Percentiles rank a stretch among this genome's conserved stretches.
phyloP scores from a whole-genome alignment of 2,888 invertebrate genomes.

The Cenopis cana region DNA sequence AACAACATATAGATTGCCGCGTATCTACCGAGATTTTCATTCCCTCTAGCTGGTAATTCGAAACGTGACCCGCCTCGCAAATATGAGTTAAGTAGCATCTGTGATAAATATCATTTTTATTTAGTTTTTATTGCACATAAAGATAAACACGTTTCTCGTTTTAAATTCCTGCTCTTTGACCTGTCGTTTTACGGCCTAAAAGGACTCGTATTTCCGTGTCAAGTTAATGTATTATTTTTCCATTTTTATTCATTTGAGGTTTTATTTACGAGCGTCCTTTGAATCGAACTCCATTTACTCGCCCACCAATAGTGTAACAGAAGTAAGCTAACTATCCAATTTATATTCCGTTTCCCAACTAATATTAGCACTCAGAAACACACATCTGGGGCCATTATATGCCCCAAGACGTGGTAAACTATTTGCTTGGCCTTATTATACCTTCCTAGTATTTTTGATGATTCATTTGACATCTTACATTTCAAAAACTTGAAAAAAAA shows the following conservation, averaged over 20 bases:
- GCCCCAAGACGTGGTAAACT: too few species aligned
- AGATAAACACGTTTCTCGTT: conserved; percentile 28
- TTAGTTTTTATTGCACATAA: conserved; percentile 39
- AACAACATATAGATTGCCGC: conserved; percentile 27
- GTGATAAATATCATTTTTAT: conserved; percentile 42
- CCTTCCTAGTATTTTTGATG: too few species aligned
- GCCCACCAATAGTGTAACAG: neutral
- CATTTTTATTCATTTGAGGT: neutral
- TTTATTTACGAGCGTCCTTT: neutral
- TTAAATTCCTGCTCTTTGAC: conserved; percentile 29
- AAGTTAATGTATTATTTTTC: neutral
- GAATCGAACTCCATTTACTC: neutral
- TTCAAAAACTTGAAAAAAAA: too few species aligned
- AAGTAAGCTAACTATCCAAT: neutral
- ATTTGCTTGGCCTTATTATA: too few species aligned
- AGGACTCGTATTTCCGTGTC: conserved; percentile 9
- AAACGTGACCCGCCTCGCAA: conserved; percentile 39
- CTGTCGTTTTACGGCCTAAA: conserved; percentile 22
- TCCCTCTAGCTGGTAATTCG: conserved; percentile 35
- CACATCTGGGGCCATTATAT: too few species aligned
- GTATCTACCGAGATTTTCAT: conserved; percentile 34
- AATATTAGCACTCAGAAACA: too few species aligned
- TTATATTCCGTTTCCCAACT: neutral
- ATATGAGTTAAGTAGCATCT: conserved; percentile 26
- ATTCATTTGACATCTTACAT: too few species aligned